Base-by-base conservation (phyloP, 1,140 invertebrate species). In the Augochlora pura region DNA sequence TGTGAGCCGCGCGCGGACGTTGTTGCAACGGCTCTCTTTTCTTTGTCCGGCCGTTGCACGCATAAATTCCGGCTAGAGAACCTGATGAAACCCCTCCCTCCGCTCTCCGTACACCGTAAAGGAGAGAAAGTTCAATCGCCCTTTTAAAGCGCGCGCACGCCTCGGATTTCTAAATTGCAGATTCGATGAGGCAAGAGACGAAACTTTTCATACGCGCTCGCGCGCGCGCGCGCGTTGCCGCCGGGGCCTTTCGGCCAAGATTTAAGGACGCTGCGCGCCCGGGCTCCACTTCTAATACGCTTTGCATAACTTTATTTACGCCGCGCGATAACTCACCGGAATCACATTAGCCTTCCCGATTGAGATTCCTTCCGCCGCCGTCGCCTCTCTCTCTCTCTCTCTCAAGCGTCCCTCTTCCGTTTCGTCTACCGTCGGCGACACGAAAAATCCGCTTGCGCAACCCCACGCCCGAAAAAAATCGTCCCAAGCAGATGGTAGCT, bases 71-170 rank as follows among this genome's bases (percentile, higher is more conserved):
- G 3, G 21, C 25, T 49, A 49, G 77, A 39, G 73, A 79, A 73
- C 52, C 57, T 23, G 71, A 66, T 27, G 77, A 74, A 60, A 73
- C 73, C 77, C 49, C 12, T 18, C 49, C 49, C 42, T 12, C 39
- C 39, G 6, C 39, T 8, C 12, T 10, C 16, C 62, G 52, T 60
- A 38, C 52, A 60, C 77, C 77, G 77, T 66, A 79, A 79, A 79
- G 77, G 77, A 79, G 77, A 79, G 77, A 79, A 79, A 79, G 77
- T 79, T 60, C 54, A 23, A 66, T 78, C 67, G 67, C 68, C 68
- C 68, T 72, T 78, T 64, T 77, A 77, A 63, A 64, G 49, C 59
- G 65, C 32, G 57, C 72, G 54, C 21, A n/a, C 32, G 63, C 66
- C 62, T 62, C 54, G 16, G 66, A 77, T 77, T 69, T 77, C 74